Conservation (phyloP, 1,140 invertebrate genomes). For the Bombus superbus region DNA sequence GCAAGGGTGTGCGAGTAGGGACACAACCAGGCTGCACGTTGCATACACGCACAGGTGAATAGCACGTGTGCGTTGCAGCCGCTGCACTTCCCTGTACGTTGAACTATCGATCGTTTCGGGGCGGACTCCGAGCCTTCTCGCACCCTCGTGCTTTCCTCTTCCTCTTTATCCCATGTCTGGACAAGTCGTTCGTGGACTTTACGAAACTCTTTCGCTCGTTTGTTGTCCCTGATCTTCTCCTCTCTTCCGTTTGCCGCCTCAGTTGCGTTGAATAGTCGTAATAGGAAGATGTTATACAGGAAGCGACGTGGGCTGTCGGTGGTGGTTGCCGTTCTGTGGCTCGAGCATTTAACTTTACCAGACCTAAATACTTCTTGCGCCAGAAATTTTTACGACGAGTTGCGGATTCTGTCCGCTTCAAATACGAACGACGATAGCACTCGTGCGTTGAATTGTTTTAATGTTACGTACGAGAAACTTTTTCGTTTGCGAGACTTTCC, state of each 20-base stretch:
- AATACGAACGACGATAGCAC: too few relatives aligned
- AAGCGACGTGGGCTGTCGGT: neutral
- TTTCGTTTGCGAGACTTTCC: too few relatives aligned
- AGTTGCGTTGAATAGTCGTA: neutral
- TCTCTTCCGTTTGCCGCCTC: neutral
- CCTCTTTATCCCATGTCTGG: neutral
- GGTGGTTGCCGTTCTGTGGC: neutral
- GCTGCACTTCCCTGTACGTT: slow-evolving; percentile 78
- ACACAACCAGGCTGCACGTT: neutral
- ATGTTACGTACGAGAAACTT: too few relatives aligned
- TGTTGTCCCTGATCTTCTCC: neutral
- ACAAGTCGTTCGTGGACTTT: neutral
- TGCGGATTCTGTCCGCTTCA: too few relatives aligned
- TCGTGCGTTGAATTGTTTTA: too few relatives aligned
- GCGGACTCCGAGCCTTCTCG: slow-evolving; percentile 34
- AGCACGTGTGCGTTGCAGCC: slow-evolving; percentile 63
- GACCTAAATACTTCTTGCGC: too few relatives aligned
- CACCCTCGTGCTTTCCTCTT: neutral
- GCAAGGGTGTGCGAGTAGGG: slow-evolving; percentile 8
- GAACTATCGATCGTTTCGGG: slow-evolving; percentile 79
- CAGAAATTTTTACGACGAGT: too few relatives aligned
- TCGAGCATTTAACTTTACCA: too few relatives aligned
- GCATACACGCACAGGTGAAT: slow-evolving; percentile 21
- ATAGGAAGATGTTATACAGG: neutral
- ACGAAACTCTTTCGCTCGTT: neutral